Percentiles rank a stretch among this genome's conserved stretches.
phyloP scores from a whole-genome alignment of 2,113 vertebrate genomes.

The Rutilus rutilus region DNA sequence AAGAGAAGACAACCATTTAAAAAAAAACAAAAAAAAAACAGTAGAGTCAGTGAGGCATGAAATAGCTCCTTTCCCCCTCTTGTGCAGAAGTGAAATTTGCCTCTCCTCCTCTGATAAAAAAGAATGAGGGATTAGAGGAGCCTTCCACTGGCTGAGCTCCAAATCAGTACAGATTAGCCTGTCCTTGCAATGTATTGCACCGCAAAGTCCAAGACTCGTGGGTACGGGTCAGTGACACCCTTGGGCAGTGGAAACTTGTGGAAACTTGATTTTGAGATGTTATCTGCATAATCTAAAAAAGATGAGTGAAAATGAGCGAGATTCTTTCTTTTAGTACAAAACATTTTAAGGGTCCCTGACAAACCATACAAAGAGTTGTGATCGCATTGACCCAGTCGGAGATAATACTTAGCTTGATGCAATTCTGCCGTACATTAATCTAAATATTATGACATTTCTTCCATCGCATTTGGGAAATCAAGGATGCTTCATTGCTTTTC shows the following conservation, averaged over 20 bases:
- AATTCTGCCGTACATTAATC: constrained; percentile 7
- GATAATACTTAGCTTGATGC: background rate
- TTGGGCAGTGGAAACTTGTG: constrained; percentile 54
- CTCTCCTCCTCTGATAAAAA: constrained; percentile 65
- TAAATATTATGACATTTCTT: constrained; percentile 40
- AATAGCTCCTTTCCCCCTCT: constrained; percentile 72
- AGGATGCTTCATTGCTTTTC: constrained; percentile 19
- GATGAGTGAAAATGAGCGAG: constrained; percentile 36
- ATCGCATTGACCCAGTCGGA: background rate
- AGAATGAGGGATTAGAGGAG: constrained; percentile 74
- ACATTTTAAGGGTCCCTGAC: constrained; percentile 1
- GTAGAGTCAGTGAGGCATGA: constrained; percentile 72
- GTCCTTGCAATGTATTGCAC: constrained; percentile 58
- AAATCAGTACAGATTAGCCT: constrained; percentile 78
- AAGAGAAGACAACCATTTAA: constrained; percentile 61
- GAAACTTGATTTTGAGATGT: constrained; percentile 57
- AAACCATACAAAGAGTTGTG: background rate
- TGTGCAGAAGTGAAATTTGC: constrained; percentile 69
- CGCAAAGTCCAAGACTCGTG: background rate
- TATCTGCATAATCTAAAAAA: background rate
- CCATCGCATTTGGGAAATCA: constrained; percentile 35
- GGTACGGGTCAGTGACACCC: constrained; percentile 55
- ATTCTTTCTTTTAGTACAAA: constrained; percentile 61
- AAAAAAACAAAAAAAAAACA: constrained; percentile 66
- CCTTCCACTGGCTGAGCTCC: constrained; percentile 73